Base-by-base conservation (phyloP, 1,140 invertebrate species). In the Hydropsyche tenuis region DNA sequence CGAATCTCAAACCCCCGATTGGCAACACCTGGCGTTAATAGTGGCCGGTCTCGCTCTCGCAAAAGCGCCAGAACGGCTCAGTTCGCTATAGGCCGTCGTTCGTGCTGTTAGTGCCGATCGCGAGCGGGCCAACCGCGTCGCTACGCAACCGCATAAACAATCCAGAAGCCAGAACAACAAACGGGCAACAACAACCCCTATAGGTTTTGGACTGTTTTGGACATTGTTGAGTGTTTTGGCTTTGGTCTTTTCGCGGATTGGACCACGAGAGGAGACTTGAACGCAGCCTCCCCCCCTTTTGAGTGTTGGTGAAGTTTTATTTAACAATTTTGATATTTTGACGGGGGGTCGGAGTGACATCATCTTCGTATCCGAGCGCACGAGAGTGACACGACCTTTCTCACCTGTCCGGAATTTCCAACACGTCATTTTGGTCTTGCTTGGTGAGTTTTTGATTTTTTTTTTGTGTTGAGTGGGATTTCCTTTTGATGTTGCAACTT, bases 61-160 rank as follows among this genome's bases (percentile, higher is more conserved):
- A n/a, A n/a, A n/a, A 53, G 48, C 7, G 2, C 14, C 3, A 37
- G 9, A 37, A 37, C 30, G 30, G 9, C 30, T 37, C 30, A 37
- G 30, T 37, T 53, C 48, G 48, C 48, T 18, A 53, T 18, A 18
- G 48, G 20, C 5, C 1, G 20, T 16, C 48, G 48, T 48, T 48
- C 4, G 14, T 16, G 16, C 48, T 18, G 48, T 53, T 53, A 18
- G 48, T 20, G 16, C 6, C 48, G 45, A 16, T 46, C 45, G 2
- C 2, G 45, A 1, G 45, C 2, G 2, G 2, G 45, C 12, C 16
- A 4, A 4, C 14, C 45, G 2, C 45, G 48, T 53, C 48, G 16
- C 16, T 20, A 18, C 16, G 48, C 48, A 53, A 53, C 48, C 48
- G 48, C n/a, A 53, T 53, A 53, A 53, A 53, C 48, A 53, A 53